phyloP scores from a whole-genome alignment of 2,888 invertebrate species.

The Acrobasis repandana region DNA sequence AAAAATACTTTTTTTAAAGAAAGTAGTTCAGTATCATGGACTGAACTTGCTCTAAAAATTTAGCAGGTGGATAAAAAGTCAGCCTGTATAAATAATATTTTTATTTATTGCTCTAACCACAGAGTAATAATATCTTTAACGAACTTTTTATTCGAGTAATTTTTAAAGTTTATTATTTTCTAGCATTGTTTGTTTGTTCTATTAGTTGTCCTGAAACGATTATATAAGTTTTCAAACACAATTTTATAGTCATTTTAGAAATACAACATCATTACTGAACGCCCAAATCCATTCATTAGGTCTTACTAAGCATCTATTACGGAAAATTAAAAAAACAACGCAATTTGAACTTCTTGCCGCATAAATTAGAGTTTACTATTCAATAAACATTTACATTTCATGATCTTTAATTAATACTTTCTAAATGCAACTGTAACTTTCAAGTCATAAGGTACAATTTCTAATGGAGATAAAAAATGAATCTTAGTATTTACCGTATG shows the following conservation, averaged over 20 bases:
- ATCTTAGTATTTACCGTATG: slow-evolving; percentile 37
- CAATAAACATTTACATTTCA: slow-evolving; percentile 6
- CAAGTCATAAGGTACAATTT: slow-evolving; percentile 11
- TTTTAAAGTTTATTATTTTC: not conserved
- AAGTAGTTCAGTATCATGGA: too few species aligned
- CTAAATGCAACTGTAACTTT: slow-evolving; percentile 5
- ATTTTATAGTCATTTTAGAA: slow-evolving; percentile 1
- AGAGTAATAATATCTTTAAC: too few species aligned
- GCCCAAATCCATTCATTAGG: slow-evolving; percentile 16
- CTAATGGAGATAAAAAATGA: slow-evolving; percentile 8
- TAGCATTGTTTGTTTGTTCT: not conserved
- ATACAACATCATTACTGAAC: slow-evolving; percentile 12
- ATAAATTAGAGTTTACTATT: slow-evolving; percentile 1
- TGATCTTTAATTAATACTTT: not conserved
- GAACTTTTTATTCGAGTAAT: too few species aligned
- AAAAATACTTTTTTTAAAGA: too few species aligned
- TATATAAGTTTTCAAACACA: not conserved
- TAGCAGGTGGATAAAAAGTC: too few species aligned
- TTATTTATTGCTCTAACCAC: too few species aligned
- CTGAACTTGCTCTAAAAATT: too few species aligned
- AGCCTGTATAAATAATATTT: too few species aligned
- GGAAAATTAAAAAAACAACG: not conserved
- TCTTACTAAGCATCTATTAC: slow-evolving; percentile 1
- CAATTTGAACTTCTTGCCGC: slow-evolving; percentile 3
- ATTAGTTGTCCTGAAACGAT: not conserved